Base-by-base conservation (phyloP, 2,888 invertebrate species). In the Tipula helvola region DNA sequence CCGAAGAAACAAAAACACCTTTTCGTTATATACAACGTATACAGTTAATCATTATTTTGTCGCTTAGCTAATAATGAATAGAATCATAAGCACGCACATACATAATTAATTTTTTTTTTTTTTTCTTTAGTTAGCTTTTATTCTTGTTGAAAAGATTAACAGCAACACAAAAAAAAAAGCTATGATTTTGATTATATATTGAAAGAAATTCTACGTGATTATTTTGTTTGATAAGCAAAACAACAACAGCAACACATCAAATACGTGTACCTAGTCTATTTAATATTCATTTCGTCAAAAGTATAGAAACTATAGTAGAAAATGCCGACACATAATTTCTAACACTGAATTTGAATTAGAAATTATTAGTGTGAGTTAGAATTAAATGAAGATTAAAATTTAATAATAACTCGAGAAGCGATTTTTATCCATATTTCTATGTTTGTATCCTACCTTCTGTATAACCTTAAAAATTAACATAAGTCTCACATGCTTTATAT, bases 181-280 rank as follows among this genome's bases (percentile, higher is more conserved):
- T 71, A 71, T 71, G 71, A 71, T 71, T 71, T 71, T 71, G 71
- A 71, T 71, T 71, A 71, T 71, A 71, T 71, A 71, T 71, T 71
- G 71, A 71, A 71, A 71, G 71, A 28, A 71, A 71, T 71, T 71
- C 12, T 71, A 71, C 71, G 71, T 71, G 71, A 71, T 71, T 71
- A 71, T 71, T 71, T 71, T 71, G 8, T 18, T 4, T 71, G 71
- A 71, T 71, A 71, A 57, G 5, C 18, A 71, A 28, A 28, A 28
- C 28, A 28, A 28, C 28, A 10, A 18, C 71, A 71, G 28, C 71
- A 28, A 12, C 18, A 71, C 18, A 71, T 18, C 47, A 52, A 12
- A 44, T 44, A 10, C 52, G 52, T 71, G 28, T 12, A 71, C 71
- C 52, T 28, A 71, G 28, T 71, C 71, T 71, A 71, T 71, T 71